Base-by-base conservation (phyloP, 2,888 invertebrate genomes). In the Yponomeuta malinellus region DNA sequence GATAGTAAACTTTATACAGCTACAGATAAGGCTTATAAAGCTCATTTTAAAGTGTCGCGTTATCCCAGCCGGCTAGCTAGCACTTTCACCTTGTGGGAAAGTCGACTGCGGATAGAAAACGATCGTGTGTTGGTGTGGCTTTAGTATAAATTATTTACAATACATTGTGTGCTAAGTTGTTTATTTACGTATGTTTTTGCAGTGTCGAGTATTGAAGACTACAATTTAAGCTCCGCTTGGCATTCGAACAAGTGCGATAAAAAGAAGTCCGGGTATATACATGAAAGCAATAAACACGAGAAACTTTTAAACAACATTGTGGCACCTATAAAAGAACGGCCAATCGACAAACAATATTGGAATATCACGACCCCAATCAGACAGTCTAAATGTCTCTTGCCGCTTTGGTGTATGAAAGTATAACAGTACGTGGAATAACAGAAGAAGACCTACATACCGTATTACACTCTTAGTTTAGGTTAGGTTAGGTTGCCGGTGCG, bases 41-140 rank as follows among this genome's bases (percentile, higher is more conserved):
- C 52, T 15, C 52, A 15, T 12, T 59, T 59, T 59, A 5, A 52
- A 59, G 52, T 59, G 52, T 59, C 12, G 52, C 12, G n/a, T n/a
- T 68, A 33, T 15, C 12, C 12, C 43, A 48, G 70, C 63, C 63
- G 65, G 76, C 73, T 83, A 80, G 81, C 82, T 82, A 83, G 83
- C 82, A 90, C 90, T 91, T 90, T 90, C 91, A 86, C 90, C 89
- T 78, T 81, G 83, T 84, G 89, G 83, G 90, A 90, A 90, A 90
- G 90, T 87, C 82, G 85, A 82, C 83, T 82, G 83, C 83, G 83
- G 85, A 87, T 88, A 89, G 87, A 89, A 87, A 86, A 81, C 80
- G 79, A 82, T 81, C 80, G 81, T n/a, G 8, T 31, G 63, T 23
- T 43, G n/a, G 33, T 59, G 12, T 69, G 48, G 33, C 31, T 59